These are phyloP conservation scores for Trinorchestia longiramus DNA, from an alignment of 1,140 invertebrate genomes.

Conservation along the genomic window DNA sequence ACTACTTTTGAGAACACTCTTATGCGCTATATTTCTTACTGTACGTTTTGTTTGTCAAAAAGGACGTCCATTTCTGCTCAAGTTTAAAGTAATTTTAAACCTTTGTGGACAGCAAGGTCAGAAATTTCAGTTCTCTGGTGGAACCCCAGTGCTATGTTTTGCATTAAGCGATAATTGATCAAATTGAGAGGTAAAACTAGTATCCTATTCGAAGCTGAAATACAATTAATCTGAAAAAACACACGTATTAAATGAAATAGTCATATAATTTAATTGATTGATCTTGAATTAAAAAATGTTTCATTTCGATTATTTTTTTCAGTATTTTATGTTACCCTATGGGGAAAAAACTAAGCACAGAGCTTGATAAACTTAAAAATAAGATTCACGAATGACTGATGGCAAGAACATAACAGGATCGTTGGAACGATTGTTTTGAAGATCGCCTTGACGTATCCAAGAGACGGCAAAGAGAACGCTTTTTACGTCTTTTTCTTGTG, in stretches of 20 bases:
- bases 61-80: too few species aligned
- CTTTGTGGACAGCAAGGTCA: too few species aligned
- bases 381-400: neutral
- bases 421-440: neutral
- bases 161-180: neutral
- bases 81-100: too few species aligned
- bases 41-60: neutral
- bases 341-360: neutral
- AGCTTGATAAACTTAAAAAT: neutral
- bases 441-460: too few species aligned
- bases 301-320: neutral
- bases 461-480: neutral
- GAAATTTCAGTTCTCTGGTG: too few species aligned
- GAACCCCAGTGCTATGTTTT: neutral
- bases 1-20: neutral
- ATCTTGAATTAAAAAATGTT: neutral
- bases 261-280: neutral
- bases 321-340: too few species aligned
- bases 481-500: neutral
- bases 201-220: too few species aligned
- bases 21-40: neutral
- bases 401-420: neutral
- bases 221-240: too few species aligned
- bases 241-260: too few species aligned
- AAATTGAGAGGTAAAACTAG: neutral